A percentile compares a stretch with the other conserved stretches of the same genome.
Conservation (phyloP, 2,113 vertebrate genomes). For the Tichodroma muraria region DNA sequence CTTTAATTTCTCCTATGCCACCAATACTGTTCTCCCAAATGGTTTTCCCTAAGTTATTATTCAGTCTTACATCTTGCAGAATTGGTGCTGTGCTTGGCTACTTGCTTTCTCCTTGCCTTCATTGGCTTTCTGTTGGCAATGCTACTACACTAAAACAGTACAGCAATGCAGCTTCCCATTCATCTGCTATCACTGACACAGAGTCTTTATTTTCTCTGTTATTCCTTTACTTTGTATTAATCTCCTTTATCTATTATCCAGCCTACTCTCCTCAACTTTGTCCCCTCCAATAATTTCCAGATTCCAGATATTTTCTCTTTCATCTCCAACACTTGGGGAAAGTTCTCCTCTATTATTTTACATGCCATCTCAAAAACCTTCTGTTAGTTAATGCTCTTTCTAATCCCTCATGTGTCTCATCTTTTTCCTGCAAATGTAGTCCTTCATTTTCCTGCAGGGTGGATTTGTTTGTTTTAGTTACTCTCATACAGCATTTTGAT, state of each 20-base stretch:
- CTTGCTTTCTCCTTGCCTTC: neutral
- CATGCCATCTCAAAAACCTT: neutral
- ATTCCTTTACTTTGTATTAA: neutral
- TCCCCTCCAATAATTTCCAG: neutral
- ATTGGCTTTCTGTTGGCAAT: neutral
- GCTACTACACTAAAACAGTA: neutral
- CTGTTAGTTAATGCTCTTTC: neutral
- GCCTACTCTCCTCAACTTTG: neutral
- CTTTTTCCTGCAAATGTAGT: slow-evolving; percentile 1
- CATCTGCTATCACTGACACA: neutral
- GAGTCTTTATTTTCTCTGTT: neutral
- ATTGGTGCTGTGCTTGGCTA: neutral
- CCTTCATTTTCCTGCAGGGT: slow-evolving; percentile 15
- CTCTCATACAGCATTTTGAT: slow-evolving; percentile 30
- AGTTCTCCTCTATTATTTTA: neutral
- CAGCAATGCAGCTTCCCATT: neutral
- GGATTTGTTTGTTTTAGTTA: slow-evolving; percentile 41
- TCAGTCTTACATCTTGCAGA: neutral
- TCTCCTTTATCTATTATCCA: neutral
- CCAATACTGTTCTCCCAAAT: neutral
- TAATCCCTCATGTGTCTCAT: neutral
- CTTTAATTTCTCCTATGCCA: neutral
- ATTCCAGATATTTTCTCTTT: neutral
- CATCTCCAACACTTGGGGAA: neutral
- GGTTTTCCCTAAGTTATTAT: neutral